Evolutionary conservation across 2,113 vertebrate genomes (phyloP), one percentile per base, ranked within the genome.

Genomic region (Xenotilapia leptura): DNA sequence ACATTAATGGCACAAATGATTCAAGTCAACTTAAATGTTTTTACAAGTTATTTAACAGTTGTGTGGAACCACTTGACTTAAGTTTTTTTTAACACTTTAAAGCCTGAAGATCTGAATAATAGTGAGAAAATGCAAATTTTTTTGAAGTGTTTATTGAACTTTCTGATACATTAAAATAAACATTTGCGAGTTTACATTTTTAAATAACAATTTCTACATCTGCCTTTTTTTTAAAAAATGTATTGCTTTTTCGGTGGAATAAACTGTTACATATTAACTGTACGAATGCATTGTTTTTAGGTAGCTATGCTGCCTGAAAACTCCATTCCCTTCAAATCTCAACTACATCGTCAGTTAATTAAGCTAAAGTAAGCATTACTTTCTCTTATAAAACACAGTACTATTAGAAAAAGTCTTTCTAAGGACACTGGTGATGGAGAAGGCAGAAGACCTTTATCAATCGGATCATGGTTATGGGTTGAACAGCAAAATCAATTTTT

Each of bases 221-320:
- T 62, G 60, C 6, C 10, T 62, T 36, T 62, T 62, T 60, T 19
- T 15, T 0, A 0, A 7, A 33, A 36, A n/a, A n/a, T 2, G 4
- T 62, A 62, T 2, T 36, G 60, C 17, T 65, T 56, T 56, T 58
- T 17, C 0, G 1, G 14, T 31, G 14, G 14, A 60, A 6, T 60
- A 19, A 6, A 60, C 58, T 11, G 15, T 36, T 62, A 36, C 9
- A 62, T 62, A 7, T 80, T 33, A 82, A 58, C 9, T 51, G 9
- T n/a, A n/a, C 2, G 3, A 49, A 9, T 14, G 2, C 40, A 9
- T 28, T 47, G 28, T 10, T 60, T 19, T 60, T 60, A 60, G 56
- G 56, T 60, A 60, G 26, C 70, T 19, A 7, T 49, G 70, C 26
- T 19, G 15, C 14, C 23, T 28, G 26, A 75, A 47, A 75, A 47